These are phyloP conservation scores for Philonicus albiceps DNA, from an alignment of 2,888 invertebrate species.

Conservation along the genomic window DNA sequence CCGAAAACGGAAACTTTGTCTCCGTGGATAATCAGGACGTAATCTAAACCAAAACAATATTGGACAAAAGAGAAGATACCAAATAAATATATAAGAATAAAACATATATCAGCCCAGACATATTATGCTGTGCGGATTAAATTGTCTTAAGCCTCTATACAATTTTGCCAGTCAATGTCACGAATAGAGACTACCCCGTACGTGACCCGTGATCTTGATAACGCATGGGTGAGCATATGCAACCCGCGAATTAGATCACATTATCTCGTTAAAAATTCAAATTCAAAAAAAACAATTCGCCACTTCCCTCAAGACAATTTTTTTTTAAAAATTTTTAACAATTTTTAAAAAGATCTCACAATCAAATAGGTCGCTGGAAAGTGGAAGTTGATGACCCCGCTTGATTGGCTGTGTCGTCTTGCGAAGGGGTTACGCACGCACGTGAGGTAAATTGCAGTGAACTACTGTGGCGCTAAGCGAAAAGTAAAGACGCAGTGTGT, in stretches of 20 bases:
- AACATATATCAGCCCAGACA: not conserved
- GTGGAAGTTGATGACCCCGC: not conserved
- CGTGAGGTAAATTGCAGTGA: not conserved
- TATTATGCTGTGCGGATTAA: not conserved
- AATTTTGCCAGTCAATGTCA: not conserved
- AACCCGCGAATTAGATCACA: not conserved
- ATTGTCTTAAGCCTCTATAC: not conserved
- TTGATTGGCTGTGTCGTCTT: not conserved
- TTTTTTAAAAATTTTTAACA: not conserved
- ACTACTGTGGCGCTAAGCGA: not conserved
- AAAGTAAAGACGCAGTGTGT: not conserved
- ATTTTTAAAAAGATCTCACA: not conserved
- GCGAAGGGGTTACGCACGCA: not conserved
- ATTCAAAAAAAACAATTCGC: not conserved
- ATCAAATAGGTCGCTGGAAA: not conserved
- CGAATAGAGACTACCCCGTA: not conserved
- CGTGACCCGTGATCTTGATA: slow-evolving; percentile 23
- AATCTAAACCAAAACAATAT: not conserved
- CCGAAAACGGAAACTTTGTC: too few relatives aligned
- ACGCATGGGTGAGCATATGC: not conserved
- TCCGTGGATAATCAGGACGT: too few relatives aligned
- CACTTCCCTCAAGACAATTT: not conserved
- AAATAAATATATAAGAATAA: not conserved
- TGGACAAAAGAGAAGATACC: not conserved
- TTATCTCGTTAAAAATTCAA: not conserved